phyloP scores from a whole-genome alignment of 2,797 vertebrate genomes.

The Falco concolor region DNA sequence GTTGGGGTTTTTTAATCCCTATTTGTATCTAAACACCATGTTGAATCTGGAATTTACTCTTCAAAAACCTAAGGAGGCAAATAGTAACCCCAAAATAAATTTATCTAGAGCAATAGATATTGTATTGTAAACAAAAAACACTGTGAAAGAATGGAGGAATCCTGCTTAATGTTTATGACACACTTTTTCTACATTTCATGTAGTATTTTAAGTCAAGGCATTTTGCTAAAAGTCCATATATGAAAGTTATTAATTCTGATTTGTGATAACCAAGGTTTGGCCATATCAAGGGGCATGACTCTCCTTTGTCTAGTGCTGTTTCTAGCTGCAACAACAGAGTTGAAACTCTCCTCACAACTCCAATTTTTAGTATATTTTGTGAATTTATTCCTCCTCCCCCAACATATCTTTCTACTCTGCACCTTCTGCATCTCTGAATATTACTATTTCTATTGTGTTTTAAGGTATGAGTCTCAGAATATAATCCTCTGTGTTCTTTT shows the following conservation, averaged over 20 bases:
- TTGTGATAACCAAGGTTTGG: background rate
- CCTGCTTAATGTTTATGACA: background rate
- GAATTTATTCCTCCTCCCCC: background rate
- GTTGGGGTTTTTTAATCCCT: background rate
- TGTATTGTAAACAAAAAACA: background rate
- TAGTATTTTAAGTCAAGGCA: background rate
- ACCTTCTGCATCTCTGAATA: background rate
- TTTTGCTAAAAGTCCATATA: background rate
- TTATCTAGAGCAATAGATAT: background rate
- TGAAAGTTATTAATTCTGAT: background rate
- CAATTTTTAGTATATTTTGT: background rate
- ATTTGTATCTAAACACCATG: background rate
- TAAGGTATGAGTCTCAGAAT: background rate
- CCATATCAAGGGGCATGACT: background rate
- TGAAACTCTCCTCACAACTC: background rate
- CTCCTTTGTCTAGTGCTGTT: background rate
- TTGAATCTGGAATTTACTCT: background rate
- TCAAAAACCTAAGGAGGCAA: background rate
- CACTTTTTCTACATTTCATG: background rate
- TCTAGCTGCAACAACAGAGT: background rate
- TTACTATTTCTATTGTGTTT: background rate
- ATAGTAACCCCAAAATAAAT: background rate
- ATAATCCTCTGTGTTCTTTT: background rate
- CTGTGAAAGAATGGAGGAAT: background rate
- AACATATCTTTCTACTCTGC: background rate